Evolutionary conservation across 2,113 vertebrate species (phyloP).

Genomic region (Centropus bengalensis): DNA sequence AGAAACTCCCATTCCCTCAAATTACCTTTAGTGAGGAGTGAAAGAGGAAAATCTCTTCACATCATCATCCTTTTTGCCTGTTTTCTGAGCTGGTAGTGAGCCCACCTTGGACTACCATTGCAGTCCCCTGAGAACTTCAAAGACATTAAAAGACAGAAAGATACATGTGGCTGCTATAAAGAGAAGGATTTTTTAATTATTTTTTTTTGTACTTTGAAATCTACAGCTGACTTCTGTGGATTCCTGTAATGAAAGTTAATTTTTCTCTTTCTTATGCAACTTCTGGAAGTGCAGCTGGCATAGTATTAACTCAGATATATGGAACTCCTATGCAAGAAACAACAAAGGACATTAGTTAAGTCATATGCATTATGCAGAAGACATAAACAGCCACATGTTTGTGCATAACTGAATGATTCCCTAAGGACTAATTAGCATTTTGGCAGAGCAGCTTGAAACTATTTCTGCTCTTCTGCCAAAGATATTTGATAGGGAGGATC

Average conservation of each 20-base stretch:
- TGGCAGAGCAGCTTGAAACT: slow-evolving; percentile 34
- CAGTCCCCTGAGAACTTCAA: neutral
- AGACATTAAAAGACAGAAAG: neutral
- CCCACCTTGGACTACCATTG: neutral
- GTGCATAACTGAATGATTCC: slow-evolving; percentile 5
- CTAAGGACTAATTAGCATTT: slow-evolving; percentile 58
- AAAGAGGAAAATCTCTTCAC: neutral
- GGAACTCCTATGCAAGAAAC: neutral
- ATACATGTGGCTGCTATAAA: neutral
- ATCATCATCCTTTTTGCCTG: neutral
- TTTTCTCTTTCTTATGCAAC: neutral
- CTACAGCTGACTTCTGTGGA: neutral
- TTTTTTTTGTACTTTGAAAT: neutral
- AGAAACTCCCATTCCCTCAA: slow-evolving; percentile 59
- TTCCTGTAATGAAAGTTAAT: neutral
- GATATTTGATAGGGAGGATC: slow-evolving; percentile 51
- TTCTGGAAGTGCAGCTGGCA: neutral
- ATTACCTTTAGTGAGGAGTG: neutral
- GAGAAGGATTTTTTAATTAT: neutral
- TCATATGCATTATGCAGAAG: neutral
- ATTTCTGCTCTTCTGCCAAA: slow-evolving; percentile 44
- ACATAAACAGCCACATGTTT: slow-evolving; percentile 33
- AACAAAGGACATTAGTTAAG: neutral
- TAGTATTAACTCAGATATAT: slow-evolving; percentile 7
- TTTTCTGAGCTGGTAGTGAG: neutral